A percentile compares a stretch with the other conserved stretches of the same genome.
Evolutionary conservation across 2,888 invertebrate species (phyloP).

Genomic region (Steinernema hermaphroditum): DNA sequence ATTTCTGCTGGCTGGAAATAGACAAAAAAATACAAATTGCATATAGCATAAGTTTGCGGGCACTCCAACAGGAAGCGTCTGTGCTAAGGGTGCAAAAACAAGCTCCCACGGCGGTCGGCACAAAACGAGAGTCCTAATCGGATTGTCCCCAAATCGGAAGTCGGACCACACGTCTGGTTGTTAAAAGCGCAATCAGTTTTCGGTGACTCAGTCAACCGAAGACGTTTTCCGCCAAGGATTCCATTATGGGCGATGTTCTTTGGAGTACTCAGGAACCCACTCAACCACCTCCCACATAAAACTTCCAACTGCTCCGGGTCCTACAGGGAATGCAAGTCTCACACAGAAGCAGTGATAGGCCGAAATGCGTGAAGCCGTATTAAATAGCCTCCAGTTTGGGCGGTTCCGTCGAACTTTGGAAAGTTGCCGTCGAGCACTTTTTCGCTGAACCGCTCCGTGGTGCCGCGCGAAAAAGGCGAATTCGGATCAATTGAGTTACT

Average conservation of each 20-base stretch:
- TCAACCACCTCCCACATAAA: background rate
- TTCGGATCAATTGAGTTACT: slow-evolving; percentile 31
- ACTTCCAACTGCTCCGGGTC: background rate
- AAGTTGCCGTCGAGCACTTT: slow-evolving; percentile 7
- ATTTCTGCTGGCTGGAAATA: slow-evolving; percentile 21
- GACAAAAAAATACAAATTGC: slow-evolving; percentile 12
- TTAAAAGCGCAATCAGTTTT: slow-evolving; percentile 20
- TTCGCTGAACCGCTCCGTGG: slow-evolving; percentile 6
- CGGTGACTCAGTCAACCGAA: slow-evolving; percentile 15
- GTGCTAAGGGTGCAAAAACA: slow-evolving; percentile 6
- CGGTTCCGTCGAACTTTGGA: background rate
- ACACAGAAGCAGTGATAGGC: too few relatives aligned
- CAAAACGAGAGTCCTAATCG: background rate
- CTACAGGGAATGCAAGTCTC: background rate
- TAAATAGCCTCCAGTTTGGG: too few relatives aligned
- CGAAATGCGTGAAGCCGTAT: too few relatives aligned
- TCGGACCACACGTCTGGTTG: slow-evolving; percentile 18
- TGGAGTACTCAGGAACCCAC: background rate
- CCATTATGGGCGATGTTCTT: background rate
- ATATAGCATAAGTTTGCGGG: background rate
- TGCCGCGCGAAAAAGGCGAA: slow-evolving; percentile 10
- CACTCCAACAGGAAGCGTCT: background rate
- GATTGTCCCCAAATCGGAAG: slow-evolving; percentile 12
- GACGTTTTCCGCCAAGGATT: background rate
- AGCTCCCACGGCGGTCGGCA: background rate